Conservation (phyloP, 2,797 vertebrate species). For the Urocyon cinereoargenteus region DNA sequence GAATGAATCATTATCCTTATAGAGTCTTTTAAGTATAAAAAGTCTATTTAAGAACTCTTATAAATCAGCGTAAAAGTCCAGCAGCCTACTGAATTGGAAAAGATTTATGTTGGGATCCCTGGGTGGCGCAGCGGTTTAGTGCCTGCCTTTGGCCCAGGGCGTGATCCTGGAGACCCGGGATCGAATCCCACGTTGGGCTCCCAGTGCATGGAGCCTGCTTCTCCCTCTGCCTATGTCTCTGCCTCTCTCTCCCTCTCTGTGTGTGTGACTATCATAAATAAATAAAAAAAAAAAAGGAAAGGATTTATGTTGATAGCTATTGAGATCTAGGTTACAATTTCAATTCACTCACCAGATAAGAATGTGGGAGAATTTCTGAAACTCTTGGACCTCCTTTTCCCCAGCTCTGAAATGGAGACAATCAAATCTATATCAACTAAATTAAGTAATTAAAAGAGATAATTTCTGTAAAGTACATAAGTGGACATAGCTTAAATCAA, state of each 20-base stretch:
- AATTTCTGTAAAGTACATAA: conserved; percentile 22
- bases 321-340: conserved; percentile 41
- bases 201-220: no score
- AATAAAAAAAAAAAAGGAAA: not conserved
- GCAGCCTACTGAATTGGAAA: not conserved
- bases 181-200: no score
- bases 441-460: conserved; percentile 34
- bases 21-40: conserved; percentile 43
- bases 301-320: not conserved
- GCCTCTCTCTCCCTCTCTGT: no score
- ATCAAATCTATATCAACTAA: not conserved
- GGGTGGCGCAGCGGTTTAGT: no score
- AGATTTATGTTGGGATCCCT: not conserved
- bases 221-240: no score
- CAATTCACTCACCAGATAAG: not conserved
- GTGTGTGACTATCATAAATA: no score
- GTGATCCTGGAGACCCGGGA: no score
- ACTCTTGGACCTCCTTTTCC: not conserved
- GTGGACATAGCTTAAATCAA: not conserved
- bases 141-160: no score
- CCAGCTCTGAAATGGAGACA: not conserved
- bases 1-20: not conserved
- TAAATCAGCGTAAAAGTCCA: not conserved
- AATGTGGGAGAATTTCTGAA: not conserved
- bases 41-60: not conserved